phyloP scores from a whole-genome alignment of 1,140 invertebrate species.

The Protaetia brevitarsis region DNA sequence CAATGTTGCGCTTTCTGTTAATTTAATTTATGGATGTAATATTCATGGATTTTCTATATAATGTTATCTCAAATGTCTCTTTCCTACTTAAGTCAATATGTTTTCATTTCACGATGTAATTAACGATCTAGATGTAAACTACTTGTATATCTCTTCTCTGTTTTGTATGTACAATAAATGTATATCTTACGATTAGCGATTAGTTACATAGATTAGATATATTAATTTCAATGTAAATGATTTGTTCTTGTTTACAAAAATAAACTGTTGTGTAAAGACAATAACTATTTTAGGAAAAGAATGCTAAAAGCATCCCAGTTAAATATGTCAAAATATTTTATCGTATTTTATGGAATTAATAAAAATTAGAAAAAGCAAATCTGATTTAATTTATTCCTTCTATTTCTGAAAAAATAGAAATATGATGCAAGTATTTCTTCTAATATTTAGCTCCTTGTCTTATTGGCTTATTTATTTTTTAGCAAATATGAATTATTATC shows the following conservation, averaged over 20 bases:
- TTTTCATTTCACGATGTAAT: conserved; percentile 23
- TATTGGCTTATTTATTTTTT: too few relatives aligned
- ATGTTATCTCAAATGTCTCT: conserved; percentile 30
- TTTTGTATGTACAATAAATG: neutral
- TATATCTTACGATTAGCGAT: neutral
- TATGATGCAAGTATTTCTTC: too few relatives aligned
- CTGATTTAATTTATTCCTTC: neutral
- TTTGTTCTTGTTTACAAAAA: conserved; percentile 15
- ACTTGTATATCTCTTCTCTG: neutral
- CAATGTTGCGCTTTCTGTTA: neutral
- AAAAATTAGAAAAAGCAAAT: neutral
- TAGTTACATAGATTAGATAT: neutral
- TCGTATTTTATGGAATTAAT: neutral
- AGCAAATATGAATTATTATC: too few relatives aligned
- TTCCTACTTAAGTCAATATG: conserved; percentile 49
- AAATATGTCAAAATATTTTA: conserved; percentile 19
- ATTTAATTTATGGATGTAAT: conserved; percentile 10
- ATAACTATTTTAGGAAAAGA: conserved; percentile 45
- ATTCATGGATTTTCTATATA: neutral
- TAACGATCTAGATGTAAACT: conserved; percentile 4
- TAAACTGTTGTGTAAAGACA: conserved; percentile 48
- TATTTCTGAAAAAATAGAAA: too few relatives aligned
- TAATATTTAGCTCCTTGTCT: too few relatives aligned
- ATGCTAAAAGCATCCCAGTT: conserved; percentile 1
- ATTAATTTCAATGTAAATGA: conserved; percentile 1